Evolutionary conservation across 2,888 invertebrate species (phyloP).

Genomic region (Antitype chi): DNA sequence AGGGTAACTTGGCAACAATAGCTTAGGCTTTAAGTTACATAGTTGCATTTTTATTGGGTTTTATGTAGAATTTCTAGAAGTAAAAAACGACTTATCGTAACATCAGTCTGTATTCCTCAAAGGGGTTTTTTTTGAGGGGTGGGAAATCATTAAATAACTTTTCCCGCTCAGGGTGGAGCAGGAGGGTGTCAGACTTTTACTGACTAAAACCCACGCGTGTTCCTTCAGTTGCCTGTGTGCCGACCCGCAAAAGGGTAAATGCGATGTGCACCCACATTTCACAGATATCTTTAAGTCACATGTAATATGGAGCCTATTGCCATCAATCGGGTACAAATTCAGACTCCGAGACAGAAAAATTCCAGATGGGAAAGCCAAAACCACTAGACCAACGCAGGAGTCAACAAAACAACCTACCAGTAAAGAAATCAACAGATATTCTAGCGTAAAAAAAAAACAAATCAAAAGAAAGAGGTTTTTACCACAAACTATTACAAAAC

Average conservation of each 20-base stretch:
- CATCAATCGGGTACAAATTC: background rate
- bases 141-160: too few species aligned
- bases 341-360: background rate
- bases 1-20: slow-evolving; percentile 31
- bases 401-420: background rate
- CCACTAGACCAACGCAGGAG: background rate
- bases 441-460: background rate
- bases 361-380: background rate
- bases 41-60: background rate
- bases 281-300: background rate
- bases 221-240: too few species aligned
- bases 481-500: slow-evolving; percentile 54
- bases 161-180: too few species aligned
- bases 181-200: too few species aligned
- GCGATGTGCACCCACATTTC: background rate
- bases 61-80: background rate
- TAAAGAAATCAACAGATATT: background rate
- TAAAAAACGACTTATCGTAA: background rate
- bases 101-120: too few species aligned
- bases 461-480: slow-evolving; percentile 8
- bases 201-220: too few species aligned
- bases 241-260: background rate
- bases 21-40: background rate
- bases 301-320: background rate
- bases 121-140: too few species aligned